Percentiles rank a stretch among this genome's conserved stretches.
Evolutionary conservation across 2,888 invertebrate species (phyloP).

Genomic region (Ptychoptera albimana): DNA sequence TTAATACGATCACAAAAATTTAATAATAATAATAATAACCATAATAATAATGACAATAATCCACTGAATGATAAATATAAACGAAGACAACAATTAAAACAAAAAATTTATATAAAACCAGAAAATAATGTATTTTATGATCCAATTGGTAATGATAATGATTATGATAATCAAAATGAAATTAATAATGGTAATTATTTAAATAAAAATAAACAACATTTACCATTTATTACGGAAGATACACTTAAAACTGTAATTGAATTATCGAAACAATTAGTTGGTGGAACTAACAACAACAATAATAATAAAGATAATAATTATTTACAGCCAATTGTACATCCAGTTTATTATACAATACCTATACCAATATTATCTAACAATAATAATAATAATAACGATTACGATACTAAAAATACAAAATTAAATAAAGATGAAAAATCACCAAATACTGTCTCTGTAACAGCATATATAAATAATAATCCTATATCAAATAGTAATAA

Average conservation of each 20-base stretch:
- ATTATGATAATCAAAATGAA: neutral
- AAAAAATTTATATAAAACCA: neutral
- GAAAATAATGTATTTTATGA: no score
- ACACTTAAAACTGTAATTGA: conserved; percentile 28
- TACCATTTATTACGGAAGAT: conserved; percentile 28
- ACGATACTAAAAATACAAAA: neutral
- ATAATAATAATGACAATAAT: neutral
- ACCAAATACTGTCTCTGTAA: neutral
- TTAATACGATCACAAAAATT: no score
- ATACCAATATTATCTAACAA: conserved; percentile 8
- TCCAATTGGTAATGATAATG: no score
- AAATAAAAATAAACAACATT: conserved; percentile 12
- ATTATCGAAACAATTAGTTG: conserved; percentile 28
- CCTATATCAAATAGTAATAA: conserved; percentile 8
- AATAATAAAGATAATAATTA: conserved; percentile 10
- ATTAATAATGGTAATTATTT: neutral
- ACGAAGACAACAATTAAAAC: neutral
- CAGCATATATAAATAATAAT: neutral
- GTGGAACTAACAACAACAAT: neutral
- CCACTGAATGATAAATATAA: neutral
- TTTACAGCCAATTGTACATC: conserved; percentile 22
- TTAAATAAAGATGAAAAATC: neutral
- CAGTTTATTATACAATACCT: conserved; percentile 19
- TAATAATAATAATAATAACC: neutral
- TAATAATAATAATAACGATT: neutral